Conservation (phyloP, 2,888 invertebrate species). For the Ceramica pisi region DNA sequence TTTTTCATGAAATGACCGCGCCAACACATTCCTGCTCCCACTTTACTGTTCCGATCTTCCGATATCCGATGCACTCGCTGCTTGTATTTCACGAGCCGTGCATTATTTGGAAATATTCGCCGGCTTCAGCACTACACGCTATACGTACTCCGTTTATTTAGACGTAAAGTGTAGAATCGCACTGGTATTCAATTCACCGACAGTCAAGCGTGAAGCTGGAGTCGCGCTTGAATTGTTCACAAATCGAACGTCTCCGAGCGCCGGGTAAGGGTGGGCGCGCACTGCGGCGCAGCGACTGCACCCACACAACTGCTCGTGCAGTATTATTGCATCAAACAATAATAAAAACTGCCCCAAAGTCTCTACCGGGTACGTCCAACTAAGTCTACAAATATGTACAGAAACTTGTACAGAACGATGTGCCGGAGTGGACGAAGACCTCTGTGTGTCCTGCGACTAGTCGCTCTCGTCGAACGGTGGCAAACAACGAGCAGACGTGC, state of each 20-base stretch:
- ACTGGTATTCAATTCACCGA: slow-evolving; percentile 55
- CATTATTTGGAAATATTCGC: slow-evolving; percentile 54
- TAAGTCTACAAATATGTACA: slow-evolving; percentile 2
- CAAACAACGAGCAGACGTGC: slow-evolving; percentile 33
- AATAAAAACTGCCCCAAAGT: background rate
- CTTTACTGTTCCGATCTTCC: slow-evolving; percentile 9
- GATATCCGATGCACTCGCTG: slow-evolving; percentile 21
- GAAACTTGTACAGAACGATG: slow-evolving; percentile 11
- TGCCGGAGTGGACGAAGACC: slow-evolving; percentile 17
- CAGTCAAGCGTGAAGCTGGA: slow-evolving; percentile 64
- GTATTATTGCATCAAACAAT: background rate
- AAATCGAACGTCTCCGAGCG: slow-evolving; percentile 56
- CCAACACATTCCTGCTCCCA: slow-evolving; percentile 7
- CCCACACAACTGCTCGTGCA: background rate
- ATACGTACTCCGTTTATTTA: slow-evolving; percentile 61
- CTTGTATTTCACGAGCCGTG: slow-evolving; percentile 41
- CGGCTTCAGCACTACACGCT: slow-evolving; percentile 25
- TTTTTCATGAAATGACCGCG: slow-evolving; percentile 43
- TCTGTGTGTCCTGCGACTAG: background rate
- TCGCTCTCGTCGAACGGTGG: slow-evolving; percentile 22
- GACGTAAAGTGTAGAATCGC: slow-evolving; percentile 58
- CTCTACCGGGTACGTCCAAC: background rate
- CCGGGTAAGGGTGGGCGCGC: background rate
- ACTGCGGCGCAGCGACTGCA: background rate
- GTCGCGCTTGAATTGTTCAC: slow-evolving; percentile 58